Evolutionary conservation across 23 tunicate genomes (phyloP).

Genomic region (Styela clava): DNA sequence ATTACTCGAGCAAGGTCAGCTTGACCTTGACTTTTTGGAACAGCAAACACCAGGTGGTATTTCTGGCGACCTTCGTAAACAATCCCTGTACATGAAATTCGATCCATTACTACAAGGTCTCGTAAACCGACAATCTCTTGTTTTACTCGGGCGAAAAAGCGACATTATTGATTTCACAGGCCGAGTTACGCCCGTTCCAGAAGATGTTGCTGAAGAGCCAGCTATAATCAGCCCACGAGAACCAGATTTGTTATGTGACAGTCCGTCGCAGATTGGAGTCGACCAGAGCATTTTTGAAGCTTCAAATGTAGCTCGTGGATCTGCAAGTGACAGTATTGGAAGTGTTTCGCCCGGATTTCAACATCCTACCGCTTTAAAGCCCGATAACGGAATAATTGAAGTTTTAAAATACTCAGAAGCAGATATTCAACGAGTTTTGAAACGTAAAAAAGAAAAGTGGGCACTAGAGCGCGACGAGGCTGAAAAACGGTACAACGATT

Average conservation of each 20-base stretch:
- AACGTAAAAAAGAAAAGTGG: slow-evolving; percentile 20
- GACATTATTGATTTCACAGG: slow-evolving; percentile 71
- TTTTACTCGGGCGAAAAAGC: slow-evolving; percentile 50
- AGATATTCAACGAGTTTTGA: slow-evolving; percentile 27
- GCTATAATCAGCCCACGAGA: background rate
- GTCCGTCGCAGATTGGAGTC: slow-evolving; percentile 35
- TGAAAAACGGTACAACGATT: background rate
- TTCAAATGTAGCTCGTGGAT: background rate
- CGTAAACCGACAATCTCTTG: slow-evolving; percentile 7
- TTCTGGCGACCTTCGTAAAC: slow-evolving; percentile 52
- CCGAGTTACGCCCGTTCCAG: slow-evolving; percentile 22
- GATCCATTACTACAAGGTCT: slow-evolving; percentile 58
- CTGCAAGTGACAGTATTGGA: slow-evolving; percentile 11
- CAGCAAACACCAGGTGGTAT: slow-evolving; percentile 25
- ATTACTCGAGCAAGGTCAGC: slow-evolving; percentile 25
- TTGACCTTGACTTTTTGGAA: slow-evolving; percentile 56
- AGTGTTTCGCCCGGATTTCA: background rate
- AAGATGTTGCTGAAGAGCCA: slow-evolving; percentile 7
- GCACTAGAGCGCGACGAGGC: background rate
- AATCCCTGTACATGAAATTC: slow-evolving; percentile 61
- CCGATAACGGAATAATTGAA: slow-evolving; percentile 47
- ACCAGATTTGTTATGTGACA: slow-evolving; percentile 65
- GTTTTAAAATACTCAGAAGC: slow-evolving; percentile 56
- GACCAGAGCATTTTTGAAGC: background rate
- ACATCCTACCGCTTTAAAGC: background rate